Base-by-base conservation (phyloP, 2,113 vertebrate genomes). In the Hystrix brachyura region DNA sequence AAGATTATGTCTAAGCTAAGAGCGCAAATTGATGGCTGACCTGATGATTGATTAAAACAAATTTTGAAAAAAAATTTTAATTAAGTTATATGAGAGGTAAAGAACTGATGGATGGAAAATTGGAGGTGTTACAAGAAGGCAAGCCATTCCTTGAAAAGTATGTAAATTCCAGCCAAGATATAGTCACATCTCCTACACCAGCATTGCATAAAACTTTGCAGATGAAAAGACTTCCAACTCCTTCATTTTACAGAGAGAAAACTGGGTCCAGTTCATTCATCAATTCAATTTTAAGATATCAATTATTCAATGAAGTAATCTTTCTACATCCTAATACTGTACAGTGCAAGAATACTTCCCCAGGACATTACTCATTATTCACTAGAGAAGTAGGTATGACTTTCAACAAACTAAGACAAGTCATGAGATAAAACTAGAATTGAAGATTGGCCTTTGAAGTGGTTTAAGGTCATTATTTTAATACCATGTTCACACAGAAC, bases 391-490 rank as follows among this genome's bases (percentile, higher is more conserved):
- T 23, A 29, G 1, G 6, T 65, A 18, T 96, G 93, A 29, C 53
- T 96, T 97, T 95, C 76, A 69, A 3, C 62, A 90, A 93, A 95
- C 95, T 97, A 97, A 98, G 89, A 59, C 89, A 96, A 95, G 48
- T 94, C 94, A 67, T 91, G 93, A 94, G 95, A 51, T 93, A 95
- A 95, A 97, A 86, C 60, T 88, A 85, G 96, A 95, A 94, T 91
- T 94, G 96, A 91, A 96, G 94, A 11, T 83, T 96, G 88, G 51
- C 57, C 92, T 98, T 98, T 98, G 97, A 98, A 97, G 97, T 97
- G 38, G 92, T 83, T 97, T 96, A 96, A 93, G 97, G 96, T 96
- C 92, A 96, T 97, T 64, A 8, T 96, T 98, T 97, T 94, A 96
- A 95, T 97, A 82, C 84, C 87, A 94, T 92, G 76, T 89, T 97